A percentile compares a stretch with the other conserved stretches of the same genome.
Conservation (phyloP, 2,113 vertebrate species). For the Puma concolor region DNA sequence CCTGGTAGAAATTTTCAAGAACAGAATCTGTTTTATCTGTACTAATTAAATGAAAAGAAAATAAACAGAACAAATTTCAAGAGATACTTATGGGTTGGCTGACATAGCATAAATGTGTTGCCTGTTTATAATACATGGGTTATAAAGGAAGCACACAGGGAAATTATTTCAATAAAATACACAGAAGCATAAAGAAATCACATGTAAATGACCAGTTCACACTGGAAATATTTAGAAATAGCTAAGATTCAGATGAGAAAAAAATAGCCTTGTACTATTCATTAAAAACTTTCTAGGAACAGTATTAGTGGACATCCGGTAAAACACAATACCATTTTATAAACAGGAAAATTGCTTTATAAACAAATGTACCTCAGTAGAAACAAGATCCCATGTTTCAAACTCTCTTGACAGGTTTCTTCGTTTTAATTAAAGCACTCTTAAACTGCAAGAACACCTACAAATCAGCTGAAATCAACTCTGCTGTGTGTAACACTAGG, state of each 20-base stretch:
- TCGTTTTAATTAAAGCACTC: slow-evolving; percentile 18
- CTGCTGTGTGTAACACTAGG: background rate
- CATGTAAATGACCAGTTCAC: background rate
- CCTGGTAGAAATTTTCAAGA: background rate
- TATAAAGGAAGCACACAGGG: slow-evolving; percentile 25
- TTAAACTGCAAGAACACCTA: background rate
- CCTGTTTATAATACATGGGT: background rate
- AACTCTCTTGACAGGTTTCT: background rate
- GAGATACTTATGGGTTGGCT: background rate
- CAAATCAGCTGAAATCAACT: background rate
- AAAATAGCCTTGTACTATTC: background rate
- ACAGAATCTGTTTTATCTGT: slow-evolving; percentile 25
- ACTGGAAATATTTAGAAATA: slow-evolving; percentile 35
- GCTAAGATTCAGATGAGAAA: background rate
- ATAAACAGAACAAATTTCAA: background rate
- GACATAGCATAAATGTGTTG: background rate
- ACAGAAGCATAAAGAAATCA: background rate
- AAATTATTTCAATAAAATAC: slow-evolving; percentile 48
- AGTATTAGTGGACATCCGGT: background rate
- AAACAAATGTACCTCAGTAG: background rate
- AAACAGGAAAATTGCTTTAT: background rate
- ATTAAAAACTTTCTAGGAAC: background rate
- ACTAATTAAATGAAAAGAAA: background rate
- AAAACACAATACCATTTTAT: slow-evolving; percentile 42
- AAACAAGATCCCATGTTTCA: slow-evolving; percentile 23